These are phyloP conservation scores for Eunapius fragilis DNA, from an alignment of 37 sponge, comb jelly and placozoan genomes.

Conservation along the genomic window DNA sequence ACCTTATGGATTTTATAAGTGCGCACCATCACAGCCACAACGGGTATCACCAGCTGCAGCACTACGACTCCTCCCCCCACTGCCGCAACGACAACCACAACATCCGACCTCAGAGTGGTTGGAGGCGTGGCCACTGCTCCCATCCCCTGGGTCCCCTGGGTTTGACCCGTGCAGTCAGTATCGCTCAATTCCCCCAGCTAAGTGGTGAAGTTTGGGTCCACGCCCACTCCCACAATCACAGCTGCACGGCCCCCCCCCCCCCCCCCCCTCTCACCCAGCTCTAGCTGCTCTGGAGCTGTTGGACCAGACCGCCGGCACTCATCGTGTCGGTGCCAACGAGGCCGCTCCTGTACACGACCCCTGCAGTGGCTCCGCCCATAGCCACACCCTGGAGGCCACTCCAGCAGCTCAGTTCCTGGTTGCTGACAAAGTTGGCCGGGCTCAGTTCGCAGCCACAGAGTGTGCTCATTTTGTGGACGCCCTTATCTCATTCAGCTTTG, in stretches of 20 bases:
- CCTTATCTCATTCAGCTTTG: not conserved
- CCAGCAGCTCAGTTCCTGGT: constrained; percentile 22
- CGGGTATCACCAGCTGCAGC: not conserved
- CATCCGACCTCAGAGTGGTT: not conserved
- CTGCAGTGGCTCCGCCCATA: not conserved
- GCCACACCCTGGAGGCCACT: not conserved
- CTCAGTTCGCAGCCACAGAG: constrained; percentile 21
- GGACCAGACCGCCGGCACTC: constrained; percentile 7
- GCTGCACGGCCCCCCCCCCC: not conserved
- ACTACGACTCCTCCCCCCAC: not conserved
- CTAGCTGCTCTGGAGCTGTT: constrained; percentile 24
- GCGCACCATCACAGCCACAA: not conserved
- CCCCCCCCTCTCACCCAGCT: too few species aligned
- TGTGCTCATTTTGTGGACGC: not conserved
- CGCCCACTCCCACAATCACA: not conserved
- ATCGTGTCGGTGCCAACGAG: constrained; percentile 24
- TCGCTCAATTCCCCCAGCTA: constrained; percentile 1
- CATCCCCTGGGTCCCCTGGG: not conserved
- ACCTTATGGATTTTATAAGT: not conserved
- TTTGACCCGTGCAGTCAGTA: constrained; percentile 14
- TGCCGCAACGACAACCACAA: not conserved
- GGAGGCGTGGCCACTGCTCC: not conserved
- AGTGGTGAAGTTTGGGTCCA: constrained; percentile 18
- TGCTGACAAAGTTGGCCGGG: not conserved
- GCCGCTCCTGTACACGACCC: constrained; percentile 16